Conservation (phyloP, 2,113 vertebrate species). For the Psophia crepitans region DNA sequence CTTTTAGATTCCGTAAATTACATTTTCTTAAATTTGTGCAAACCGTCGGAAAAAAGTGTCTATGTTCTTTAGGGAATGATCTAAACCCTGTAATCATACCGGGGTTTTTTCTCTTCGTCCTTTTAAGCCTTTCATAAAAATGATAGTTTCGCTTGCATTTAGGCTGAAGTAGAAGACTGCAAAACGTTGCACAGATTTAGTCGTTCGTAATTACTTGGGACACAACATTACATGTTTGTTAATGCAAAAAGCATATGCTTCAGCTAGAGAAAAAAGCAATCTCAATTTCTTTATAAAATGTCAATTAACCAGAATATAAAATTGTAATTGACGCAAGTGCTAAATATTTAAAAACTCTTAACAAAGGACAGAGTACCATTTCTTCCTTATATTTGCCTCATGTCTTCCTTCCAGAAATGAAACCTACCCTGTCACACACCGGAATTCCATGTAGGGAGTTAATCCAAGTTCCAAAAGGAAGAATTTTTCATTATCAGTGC, state of each 20-base stretch:
- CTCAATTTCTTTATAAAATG: not conserved
- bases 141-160: not conserved
- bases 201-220: not conserved
- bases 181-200: not conserved
- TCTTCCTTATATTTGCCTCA: not conserved
- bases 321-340: not conserved
- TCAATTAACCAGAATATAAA: conserved; percentile 23
- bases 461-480: conserved; percentile 12
- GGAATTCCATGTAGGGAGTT: not conserved
- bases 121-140: not conserved
- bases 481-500: not conserved
- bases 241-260: conserved; percentile 13
- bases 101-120: not conserved
- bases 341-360: not conserved
- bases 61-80: not conserved
- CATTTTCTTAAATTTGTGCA: conserved; percentile 4
- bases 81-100: not conserved
- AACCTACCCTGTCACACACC: not conserved
- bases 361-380: not conserved
- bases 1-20: not conserved
- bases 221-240: not conserved
- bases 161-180: not conserved
- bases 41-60: not conserved
- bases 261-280: not conserved
- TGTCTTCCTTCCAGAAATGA: conserved; percentile 9